These are phyloP conservation scores for Dione juno DNA, from an alignment of 2,888 invertebrate genomes.

Conservation along the genomic window DNA sequence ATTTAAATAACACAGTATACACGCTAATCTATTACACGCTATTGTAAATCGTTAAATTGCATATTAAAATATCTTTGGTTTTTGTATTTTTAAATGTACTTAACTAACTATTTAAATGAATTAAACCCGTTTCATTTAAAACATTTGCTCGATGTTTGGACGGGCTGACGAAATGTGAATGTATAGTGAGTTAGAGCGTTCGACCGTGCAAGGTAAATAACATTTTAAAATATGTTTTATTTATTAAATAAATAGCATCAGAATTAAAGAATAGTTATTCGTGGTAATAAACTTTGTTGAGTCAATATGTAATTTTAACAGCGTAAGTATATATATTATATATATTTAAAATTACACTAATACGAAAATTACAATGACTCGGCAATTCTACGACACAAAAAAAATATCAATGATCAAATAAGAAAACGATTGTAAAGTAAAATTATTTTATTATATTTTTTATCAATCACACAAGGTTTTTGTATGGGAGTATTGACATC, in stretches of 20 bases:
- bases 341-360: constrained; percentile 4
- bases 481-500: too few species aligned
- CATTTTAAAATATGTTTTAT: neutral
- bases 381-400: constrained; percentile 9
- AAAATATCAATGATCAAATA: neutral
- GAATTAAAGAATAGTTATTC: too few species aligned
- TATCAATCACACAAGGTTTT: neutral
- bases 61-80: too few species aligned
- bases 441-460: neutral
- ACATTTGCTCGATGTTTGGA: neutral
- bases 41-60: too few species aligned
- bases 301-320: neutral
- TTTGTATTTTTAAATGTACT: neutral
- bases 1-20: neutral
- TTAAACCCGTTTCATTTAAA: neutral
- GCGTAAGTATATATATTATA: neutral
- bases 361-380: neutral
- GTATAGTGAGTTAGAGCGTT: neutral
- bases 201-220: neutral
- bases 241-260: neutral
- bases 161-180: neutral
- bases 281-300: too few species aligned
- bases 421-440: neutral
- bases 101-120: neutral
- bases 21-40: neutral